Percentiles rank a stretch among this genome's conserved stretches.
Conservation (phyloP, 2,888 invertebrate species). For the Synanthedon tipuliformis region DNA sequence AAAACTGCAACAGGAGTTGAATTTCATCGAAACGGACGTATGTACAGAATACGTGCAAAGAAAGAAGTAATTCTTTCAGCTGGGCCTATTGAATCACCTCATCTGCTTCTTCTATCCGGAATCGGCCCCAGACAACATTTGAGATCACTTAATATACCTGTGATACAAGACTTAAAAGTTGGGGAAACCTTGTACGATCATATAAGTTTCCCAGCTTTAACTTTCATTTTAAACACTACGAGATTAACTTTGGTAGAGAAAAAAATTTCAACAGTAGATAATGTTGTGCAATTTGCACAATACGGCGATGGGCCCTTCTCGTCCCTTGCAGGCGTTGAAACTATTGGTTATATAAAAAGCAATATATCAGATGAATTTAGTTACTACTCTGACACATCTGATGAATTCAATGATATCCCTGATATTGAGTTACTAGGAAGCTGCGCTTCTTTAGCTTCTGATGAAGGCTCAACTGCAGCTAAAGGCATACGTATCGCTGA, state of each 20-base stretch:
- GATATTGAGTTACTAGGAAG: slow-evolving; percentile 75
- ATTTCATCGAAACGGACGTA: slow-evolving; percentile 46
- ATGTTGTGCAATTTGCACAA: slow-evolving; percentile 37
- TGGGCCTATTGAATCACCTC: slow-evolving; percentile 84
- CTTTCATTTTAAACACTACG: slow-evolving; percentile 63
- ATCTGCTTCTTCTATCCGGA: slow-evolving; percentile 77
- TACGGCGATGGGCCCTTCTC: slow-evolving; percentile 67
- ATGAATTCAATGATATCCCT: slow-evolving; percentile 66
- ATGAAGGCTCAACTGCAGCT: slow-evolving; percentile 56
- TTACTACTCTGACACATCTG: slow-evolving; percentile 1
- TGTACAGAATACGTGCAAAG: slow-evolving; percentile 47
- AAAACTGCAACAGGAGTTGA: slow-evolving; percentile 52
- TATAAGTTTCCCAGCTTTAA: slow-evolving; percentile 69
- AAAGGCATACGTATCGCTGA: slow-evolving; percentile 47
- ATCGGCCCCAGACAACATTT: slow-evolving; percentile 74
- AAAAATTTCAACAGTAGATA: slow-evolving; percentile 33
- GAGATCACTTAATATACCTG: slow-evolving; percentile 66
- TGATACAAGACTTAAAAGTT: slow-evolving; percentile 73
- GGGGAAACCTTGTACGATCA: slow-evolving; percentile 78
- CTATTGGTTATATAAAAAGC: slow-evolving; percentile 70
- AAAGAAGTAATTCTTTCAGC: slow-evolving; percentile 74
- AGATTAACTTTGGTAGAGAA: slow-evolving; percentile 34
- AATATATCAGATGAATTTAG: slow-evolving; percentile 63
- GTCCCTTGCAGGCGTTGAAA: slow-evolving; percentile 68
- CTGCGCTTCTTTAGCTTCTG: slow-evolving; percentile 68